Evolutionary conservation across 2,888 invertebrate genomes (phyloP), one percentile per base, ranked within the genome.

Genomic region (Nycteola revayana): DNA sequence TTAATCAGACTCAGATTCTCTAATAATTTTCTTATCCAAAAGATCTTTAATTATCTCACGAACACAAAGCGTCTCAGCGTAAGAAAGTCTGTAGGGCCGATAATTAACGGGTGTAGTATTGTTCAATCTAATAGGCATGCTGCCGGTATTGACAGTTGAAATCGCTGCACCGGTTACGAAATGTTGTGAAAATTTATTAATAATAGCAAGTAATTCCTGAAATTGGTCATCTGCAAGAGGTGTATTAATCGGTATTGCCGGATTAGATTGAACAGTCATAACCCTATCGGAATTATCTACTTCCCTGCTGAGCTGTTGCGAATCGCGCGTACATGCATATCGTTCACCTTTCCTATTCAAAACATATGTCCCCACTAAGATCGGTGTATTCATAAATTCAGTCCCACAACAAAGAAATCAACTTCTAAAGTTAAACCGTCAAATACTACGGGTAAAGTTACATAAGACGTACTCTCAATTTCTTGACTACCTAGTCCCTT

Each of bases 81-180:
- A 28, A 8, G 35, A 28, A 7, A 35, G 14, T 14, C 28, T 14
- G 9, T 33, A 33, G 1, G 28, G 29, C 4, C 33, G 7, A 10
- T 29, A 29, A 29, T 29, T 5, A 4, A 35, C 9, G 1, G 28
- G n/a, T 9, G 25, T 14, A 14, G 23, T 9, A 7, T 4, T 20
- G 11, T 25, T 28, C 6, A 37, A 10, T 5, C 28, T 10, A 2
- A 37, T 1, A 3, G 17, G 1, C 22, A 37, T 11, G 10, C 23
- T 10, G 11, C 28, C 32, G 8, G 32, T 32, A 2, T 7, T 28
- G 1, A 28, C 32, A 5, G 24, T 28, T 1, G 18, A 17, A 14
- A 25, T 29, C 7, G 29, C 21, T 35, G 28, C 17, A 1, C 11
- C 6, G 6, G n/a, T 9, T 3, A 3, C 27, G 27, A 18, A 33